These are phyloP conservation scores for Allophyes oxyacanthae DNA, from an alignment of 2,888 invertebrate species.

Conservation along the genomic window DNA sequence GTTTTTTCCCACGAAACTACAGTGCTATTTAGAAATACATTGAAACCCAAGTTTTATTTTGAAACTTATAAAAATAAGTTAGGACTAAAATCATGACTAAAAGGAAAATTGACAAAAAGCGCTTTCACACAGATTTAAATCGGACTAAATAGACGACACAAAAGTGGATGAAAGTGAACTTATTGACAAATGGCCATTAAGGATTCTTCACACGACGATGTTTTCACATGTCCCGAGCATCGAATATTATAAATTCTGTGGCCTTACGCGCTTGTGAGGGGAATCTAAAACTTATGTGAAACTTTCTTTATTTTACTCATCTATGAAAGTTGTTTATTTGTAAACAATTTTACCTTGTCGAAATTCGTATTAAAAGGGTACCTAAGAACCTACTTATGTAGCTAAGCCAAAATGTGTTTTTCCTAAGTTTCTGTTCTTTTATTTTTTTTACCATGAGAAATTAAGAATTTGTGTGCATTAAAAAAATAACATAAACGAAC, in stretches of 20 bases:
- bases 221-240: conserved; percentile 76
- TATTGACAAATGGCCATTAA: conserved; percentile 60
- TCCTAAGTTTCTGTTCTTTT: too few species aligned
- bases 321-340: conserved; percentile 55
- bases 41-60: too few species aligned
- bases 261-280: conserved; percentile 66
- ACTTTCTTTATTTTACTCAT: conserved; percentile 70
- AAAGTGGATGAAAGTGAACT: conserved; percentile 55
- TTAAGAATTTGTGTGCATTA: too few species aligned
- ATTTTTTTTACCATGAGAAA: too few species aligned
- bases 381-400: too few species aligned
- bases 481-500: neutral
- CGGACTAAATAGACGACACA: conserved; percentile 44
- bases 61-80: too few species aligned
- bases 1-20: too few species aligned
- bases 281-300: conserved; percentile 62
- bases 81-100: neutral
- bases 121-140: conserved; percentile 45
- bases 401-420: too few species aligned
- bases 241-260: conserved; percentile 77
- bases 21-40: too few species aligned
- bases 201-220: conserved; percentile 72
- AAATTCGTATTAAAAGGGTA: neutral
- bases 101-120: conserved; percentile 4
- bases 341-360: conserved; percentile 3